Base-by-base conservation (phyloP, 2,888 invertebrate species). In the Drosophila diplacantha region DNA sequence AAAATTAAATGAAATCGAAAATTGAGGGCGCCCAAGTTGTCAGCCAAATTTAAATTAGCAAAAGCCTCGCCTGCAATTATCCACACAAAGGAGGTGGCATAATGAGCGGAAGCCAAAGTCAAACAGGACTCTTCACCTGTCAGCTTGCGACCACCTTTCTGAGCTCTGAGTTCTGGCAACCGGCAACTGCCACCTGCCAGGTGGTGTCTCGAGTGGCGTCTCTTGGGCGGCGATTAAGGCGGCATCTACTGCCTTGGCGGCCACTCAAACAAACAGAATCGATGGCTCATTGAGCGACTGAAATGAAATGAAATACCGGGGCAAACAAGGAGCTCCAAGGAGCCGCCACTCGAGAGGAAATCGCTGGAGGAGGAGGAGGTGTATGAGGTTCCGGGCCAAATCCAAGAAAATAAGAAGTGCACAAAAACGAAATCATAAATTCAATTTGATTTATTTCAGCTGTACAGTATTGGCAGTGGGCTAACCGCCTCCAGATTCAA, bases 361-460 rank as follows among this genome's bases (percentile, higher is more conserved):
- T 41, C 31, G 12, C 5, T 14, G 38, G 29, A 22, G 37, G 34
- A 43, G 22, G 22, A 22, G 22, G 22, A 5, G 44, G 18, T 29
- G 57, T 9, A 53, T 18, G 14, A 32, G 44, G 44, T 20, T 29
- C 18, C 29, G 14, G 44, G 20, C 44, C 29, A 47, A 24, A 44
- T 44, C 29, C 16, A 51, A 37, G 18, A 34, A 41, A 35, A 53
- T 53, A 34, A 35, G 29, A 46, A 52, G 52, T 29, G 41, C 51
- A 50, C 61, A 62, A 31, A 58, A 69, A 70, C 55, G 62, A 69
- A 76, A 80, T 69, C 84, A 80, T 84, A 84, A 80, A 80, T 80
- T 84, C 77, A 84, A 81, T 81, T 82, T 82, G 80, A 82, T 84
- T 82, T 74, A 71, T 71, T 71, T 69, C 59, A 72, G 71, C 76